These are phyloP conservation scores for Papilio dardanus DNA, from an alignment of 1,140 invertebrate genomes.

Conservation along the genomic window DNA sequence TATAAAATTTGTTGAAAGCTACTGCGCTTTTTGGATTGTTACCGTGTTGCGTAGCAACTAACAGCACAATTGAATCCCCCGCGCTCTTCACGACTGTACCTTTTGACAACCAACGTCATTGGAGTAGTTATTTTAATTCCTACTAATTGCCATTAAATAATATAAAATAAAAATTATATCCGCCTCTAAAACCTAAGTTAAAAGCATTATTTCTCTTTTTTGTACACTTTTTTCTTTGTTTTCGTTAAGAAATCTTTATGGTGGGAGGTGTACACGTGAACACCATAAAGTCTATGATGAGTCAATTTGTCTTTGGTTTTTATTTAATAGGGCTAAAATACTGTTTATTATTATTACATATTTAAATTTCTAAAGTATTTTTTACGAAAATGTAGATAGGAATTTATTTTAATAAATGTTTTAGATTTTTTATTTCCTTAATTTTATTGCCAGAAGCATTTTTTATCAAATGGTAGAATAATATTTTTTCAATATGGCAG, in stretches of 20 bases:
- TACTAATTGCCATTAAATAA: not conserved
- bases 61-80: conserved; percentile 72
- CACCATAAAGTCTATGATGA: not conserved
- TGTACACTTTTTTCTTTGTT: not conserved
- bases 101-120: not conserved
- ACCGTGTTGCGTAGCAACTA: conserved; percentile 72
- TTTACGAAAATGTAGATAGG: too few species aligned
- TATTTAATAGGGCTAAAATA: not conserved
- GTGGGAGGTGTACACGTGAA: too few species aligned
- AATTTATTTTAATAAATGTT: too few species aligned
- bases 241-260: not conserved
- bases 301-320: not conserved
- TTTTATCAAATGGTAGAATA: not conserved
- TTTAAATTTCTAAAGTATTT: too few species aligned
- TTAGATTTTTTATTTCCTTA: not conserved
- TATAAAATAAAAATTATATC: not conserved
- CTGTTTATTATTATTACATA: too few species aligned
- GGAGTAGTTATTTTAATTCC: too few species aligned
- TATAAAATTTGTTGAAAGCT: conserved; percentile 48
- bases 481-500: conserved; percentile 44
- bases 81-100: conserved; percentile 41
- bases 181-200: not conserved
- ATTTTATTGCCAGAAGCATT: not conserved
- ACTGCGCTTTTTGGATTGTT: conserved; percentile 64
- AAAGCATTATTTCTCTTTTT: not conserved